Base-by-base conservation (phyloP, 2,888 invertebrate genomes). In the Blastobasis lacticolella region DNA sequence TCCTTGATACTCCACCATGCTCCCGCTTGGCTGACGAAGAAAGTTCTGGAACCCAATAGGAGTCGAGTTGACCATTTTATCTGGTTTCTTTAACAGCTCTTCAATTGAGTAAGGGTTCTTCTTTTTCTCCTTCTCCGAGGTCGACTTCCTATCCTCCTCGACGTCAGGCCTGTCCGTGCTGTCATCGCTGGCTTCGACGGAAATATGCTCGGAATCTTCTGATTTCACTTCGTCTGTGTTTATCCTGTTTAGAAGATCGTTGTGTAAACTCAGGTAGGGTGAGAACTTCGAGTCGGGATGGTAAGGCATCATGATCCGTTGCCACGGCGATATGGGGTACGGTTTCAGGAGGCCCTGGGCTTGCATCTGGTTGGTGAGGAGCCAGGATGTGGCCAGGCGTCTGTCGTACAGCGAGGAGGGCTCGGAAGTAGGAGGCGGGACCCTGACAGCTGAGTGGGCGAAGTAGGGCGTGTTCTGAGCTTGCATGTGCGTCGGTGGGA, bases 71-170 rank as follows among this genome's bases (percentile, higher is more conserved):
- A 80, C 77, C 62, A 90, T 90, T 68, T 92, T 93, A 57, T 92
- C 93, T 0, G 95, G 95, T 63, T 95, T 95, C 71, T 95, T 96
- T 38, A 96, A 71, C 6, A 96, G 75, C 68, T 96, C 96, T 63
- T 95, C 96, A 69, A 96, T 96, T 1, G 95, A 95, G 70, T 96
- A 96, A 0, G 95, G 95, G 71, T 95, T 95, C 57, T 93, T 91
- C 74, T 95, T 93, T 62, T 89, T 88, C 47, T 83, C 82, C 54
- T 82, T 84, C 58, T 90, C 90, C 38, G 73, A 59, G 23, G 63
- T 66, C 1, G 73, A 70, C 59, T 80, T 81, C 47, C 69, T 70
- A 38, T 83, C 80, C 6, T 88, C 88, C 5, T 81, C 83, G 0
- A 71, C 75, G n/a, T 88, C 88, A 0, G 83, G 82, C 56, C 89